Evolutionary conservation across 1,140 invertebrate species (phyloP).

Genomic region (Archivesica marissinica): DNA sequence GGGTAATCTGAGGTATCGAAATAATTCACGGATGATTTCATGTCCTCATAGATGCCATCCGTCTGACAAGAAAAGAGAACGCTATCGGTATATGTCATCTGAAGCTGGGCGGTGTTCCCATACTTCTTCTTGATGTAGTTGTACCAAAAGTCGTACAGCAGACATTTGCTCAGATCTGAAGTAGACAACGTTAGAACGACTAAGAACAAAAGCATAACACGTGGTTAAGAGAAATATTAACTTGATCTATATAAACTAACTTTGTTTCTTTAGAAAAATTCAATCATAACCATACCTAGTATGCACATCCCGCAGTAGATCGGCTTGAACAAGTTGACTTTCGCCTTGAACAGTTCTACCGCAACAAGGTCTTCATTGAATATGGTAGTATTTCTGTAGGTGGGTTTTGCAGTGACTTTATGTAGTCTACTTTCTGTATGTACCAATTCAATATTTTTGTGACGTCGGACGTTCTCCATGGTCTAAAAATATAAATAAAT

Average conservation of each 20-base stretch:
- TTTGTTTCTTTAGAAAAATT: not conserved
- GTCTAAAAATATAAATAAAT: not conserved
- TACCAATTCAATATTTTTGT: conserved; percentile 32
- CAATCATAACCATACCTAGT: conserved; percentile 68
- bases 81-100: conserved; percentile 83
- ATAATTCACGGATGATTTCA: conserved; percentile 60
- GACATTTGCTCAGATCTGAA: conserved; percentile 25
- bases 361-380: conserved; percentile 76
- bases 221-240: not conserved
- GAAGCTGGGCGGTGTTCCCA: conserved; percentile 68
- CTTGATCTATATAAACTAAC: not conserved
- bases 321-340: conserved; percentile 68
- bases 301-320: conserved; percentile 72
- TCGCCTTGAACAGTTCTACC: conserved; percentile 61
- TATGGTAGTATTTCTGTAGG: conserved; percentile 77
- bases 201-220: not conserved
- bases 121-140: conserved; percentile 72
- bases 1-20: conserved; percentile 65
- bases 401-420: conserved; percentile 78
- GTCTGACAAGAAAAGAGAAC: conserved; percentile 81
- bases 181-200: not conserved
- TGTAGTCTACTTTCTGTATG: conserved; percentile 33
- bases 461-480: conserved; percentile 23
- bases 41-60: conserved; percentile 82
- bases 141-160: conserved; percentile 78